These are phyloP conservation scores for Willisornis vidua DNA, from an alignment of 2,113 vertebrate genomes.

Conservation along the genomic window DNA sequence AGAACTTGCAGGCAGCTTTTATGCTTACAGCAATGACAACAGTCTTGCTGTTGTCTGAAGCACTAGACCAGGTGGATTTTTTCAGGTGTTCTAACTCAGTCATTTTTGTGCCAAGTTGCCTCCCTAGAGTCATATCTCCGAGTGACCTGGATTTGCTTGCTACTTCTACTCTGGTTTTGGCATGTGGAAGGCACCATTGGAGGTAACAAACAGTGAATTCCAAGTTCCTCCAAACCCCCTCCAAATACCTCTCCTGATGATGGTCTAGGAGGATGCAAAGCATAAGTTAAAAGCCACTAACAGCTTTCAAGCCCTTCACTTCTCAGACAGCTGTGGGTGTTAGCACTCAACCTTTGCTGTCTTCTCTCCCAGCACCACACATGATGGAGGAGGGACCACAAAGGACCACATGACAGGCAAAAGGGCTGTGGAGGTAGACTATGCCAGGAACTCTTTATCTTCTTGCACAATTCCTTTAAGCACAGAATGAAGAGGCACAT, in stretches of 20 bases:
- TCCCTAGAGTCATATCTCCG: neutral
- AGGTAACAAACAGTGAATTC: neutral
- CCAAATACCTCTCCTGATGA: neutral
- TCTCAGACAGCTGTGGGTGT: neutral
- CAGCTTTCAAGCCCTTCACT: neutral
- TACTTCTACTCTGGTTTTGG: neutral
- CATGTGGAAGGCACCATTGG: neutral
- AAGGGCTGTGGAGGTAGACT: neutral
- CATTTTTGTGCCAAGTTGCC: neutral
- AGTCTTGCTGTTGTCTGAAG: neutral
- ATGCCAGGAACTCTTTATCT: neutral
- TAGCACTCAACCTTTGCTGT: neutral
- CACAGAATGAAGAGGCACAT: neutral
- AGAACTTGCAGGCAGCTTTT: neutral
- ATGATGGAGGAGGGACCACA: neutral
- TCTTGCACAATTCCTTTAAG: slow-evolving; percentile 1
- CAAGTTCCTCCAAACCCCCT: neutral
- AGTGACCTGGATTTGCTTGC: neutral
- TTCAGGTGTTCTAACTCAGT: neutral
- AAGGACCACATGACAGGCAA: neutral
- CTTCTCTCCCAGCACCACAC: neutral
- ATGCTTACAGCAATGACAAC: neutral
- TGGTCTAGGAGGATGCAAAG: neutral
- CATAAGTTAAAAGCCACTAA: neutral
- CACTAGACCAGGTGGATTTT: neutral